phyloP scores from a whole-genome alignment of 2,113 vertebrate species.

The Drymodes brunneopygia region DNA sequence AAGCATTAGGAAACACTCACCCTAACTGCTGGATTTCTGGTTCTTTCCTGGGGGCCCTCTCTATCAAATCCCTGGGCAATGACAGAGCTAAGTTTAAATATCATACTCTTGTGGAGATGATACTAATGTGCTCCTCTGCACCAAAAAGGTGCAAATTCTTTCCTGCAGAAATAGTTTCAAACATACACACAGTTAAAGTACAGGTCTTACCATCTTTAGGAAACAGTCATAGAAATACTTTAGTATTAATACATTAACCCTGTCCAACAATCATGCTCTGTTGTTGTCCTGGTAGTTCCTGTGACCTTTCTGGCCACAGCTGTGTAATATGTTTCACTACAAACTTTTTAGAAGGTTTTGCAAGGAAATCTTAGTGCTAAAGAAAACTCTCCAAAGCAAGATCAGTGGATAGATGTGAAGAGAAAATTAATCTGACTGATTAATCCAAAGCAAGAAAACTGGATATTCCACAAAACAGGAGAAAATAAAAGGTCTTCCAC shows the following conservation, averaged over 20 bases:
- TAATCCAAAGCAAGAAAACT: neutral
- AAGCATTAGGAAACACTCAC: neutral
- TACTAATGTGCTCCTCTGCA: neutral
- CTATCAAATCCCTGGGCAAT: neutral
- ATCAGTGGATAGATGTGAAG: neutral
- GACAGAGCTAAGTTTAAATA: neutral
- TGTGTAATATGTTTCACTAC: neutral
- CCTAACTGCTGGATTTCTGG: neutral
- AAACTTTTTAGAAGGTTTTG: neutral
- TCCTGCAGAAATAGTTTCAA: neutral
- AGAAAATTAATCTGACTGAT: neutral
- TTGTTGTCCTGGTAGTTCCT: neutral
- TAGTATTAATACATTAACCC: neutral
- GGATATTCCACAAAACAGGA: neutral
- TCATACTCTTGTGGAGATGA: neutral
- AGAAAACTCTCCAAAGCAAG: neutral
- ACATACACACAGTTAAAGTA: neutral
- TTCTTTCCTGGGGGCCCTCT: neutral
- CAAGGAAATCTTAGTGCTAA: neutral
- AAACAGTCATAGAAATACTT: neutral
- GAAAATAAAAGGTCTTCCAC: neutral
- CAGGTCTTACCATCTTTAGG: neutral
- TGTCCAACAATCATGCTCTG: rapidly evolving
- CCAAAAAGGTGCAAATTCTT: neutral
- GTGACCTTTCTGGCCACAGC: neutral